phyloP scores from a whole-genome alignment of 2,113 vertebrate species.

The Ophiodon elongatus region DNA sequence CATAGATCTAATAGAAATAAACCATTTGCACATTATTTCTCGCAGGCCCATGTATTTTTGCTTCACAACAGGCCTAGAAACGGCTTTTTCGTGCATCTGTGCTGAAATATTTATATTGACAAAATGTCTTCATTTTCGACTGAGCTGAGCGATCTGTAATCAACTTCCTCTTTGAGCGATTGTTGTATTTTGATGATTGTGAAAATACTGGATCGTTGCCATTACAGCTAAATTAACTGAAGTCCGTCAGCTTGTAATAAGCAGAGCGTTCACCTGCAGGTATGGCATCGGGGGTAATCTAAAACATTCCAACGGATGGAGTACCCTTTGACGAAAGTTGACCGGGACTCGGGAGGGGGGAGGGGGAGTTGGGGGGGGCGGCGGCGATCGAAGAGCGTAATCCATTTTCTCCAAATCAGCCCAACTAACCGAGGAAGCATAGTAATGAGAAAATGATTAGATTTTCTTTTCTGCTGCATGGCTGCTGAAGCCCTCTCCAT shows the following conservation, averaged over 20 bases:
- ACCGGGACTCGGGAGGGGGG: slow-evolving; percentile 16
- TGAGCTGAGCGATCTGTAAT: slow-evolving; percentile 19
- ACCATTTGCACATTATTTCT: neutral
- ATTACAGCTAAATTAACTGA: slow-evolving; percentile 42
- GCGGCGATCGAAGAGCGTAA: slow-evolving; percentile 65
- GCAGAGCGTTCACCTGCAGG: slow-evolving; percentile 2
- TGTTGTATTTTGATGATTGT: slow-evolving; percentile 18
- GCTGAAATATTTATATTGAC: slow-evolving; percentile 45
- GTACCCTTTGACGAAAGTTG: slow-evolving; percentile 35
- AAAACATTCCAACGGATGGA: slow-evolving; percentile 22
- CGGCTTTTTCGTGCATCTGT: neutral
- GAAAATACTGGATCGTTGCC: slow-evolving; percentile 1
- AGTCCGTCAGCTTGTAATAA: slow-evolving; percentile 19
- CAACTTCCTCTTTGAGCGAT: slow-evolving; percentile 20
- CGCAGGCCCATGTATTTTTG: neutral
- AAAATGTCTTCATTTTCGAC: slow-evolving; percentile 30
- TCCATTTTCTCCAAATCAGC: slow-evolving; percentile 68
- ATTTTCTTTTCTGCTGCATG: slow-evolving; percentile 66
- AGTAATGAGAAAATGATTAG: slow-evolving; percentile 74
- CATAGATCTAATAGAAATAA: slow-evolving; percentile 17
- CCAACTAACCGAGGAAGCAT: slow-evolving; percentile 66
- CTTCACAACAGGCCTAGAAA: slow-evolving; percentile 10
- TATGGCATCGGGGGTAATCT: slow-evolving; percentile 28
- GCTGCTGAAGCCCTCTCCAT: slow-evolving; percentile 34
- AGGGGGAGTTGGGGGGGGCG: too few relatives aligned